phyloP scores from a whole-genome alignment of 2,888 invertebrate species.

The Megamerina dolium region DNA sequence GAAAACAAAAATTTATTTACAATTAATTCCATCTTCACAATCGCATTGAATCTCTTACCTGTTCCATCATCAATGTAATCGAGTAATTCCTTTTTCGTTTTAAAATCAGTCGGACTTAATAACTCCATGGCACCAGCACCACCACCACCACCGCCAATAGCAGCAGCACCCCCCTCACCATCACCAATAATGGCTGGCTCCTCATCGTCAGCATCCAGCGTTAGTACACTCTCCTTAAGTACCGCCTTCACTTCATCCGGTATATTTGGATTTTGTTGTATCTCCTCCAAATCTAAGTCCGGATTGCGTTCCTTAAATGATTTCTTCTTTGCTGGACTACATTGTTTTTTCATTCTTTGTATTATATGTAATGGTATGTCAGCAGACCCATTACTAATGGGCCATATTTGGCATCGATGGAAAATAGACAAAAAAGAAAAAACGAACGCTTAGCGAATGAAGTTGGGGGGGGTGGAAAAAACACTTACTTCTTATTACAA shows the following conservation, averaged over 20 bases:
- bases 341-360: constrained; percentile 48
- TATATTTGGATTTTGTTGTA: constrained; percentile 48
- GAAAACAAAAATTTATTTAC: too few species aligned
- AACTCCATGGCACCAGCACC: constrained; percentile 21
- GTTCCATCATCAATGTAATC: constrained; percentile 48
- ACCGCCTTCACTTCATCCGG: constrained; percentile 49
- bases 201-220: constrained; percentile 40
- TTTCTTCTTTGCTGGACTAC: constrained; percentile 46
- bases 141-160: too few species aligned
- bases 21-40: too few species aligned
- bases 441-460: too few species aligned
- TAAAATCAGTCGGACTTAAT: constrained; percentile 39
- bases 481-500: constrained; percentile 69
- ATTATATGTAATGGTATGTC: constrained; percentile 27
- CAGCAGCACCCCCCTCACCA: constrained; percentile 25
- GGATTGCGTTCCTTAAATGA: constrained; percentile 50
- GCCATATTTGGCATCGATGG: constrained; percentile 57
- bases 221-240: constrained; percentile 45
- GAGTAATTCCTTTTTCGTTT: constrained; percentile 45
- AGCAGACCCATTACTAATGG: constrained; percentile 47
- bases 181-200: constrained; percentile 31
- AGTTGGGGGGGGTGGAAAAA: too few species aligned
- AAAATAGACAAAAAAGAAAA: constrained; percentile 17
- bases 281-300: constrained; percentile 48
- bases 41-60: too few species aligned